Conservation (phyloP, 2,113 vertebrate species). For the Apeltes quadracus region DNA sequence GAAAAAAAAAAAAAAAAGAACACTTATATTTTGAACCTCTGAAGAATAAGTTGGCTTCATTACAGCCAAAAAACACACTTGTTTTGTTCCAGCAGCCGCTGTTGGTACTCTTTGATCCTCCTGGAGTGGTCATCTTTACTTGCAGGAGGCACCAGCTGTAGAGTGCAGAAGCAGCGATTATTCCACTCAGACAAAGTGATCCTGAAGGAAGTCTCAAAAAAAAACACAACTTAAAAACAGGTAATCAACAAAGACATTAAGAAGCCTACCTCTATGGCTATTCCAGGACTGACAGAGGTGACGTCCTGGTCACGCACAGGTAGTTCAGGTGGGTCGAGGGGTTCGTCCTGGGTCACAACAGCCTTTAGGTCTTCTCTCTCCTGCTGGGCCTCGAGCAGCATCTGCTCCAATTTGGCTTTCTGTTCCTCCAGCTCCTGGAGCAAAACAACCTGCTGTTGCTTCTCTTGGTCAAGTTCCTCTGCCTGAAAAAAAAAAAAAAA, state of each 20-base stretch:
- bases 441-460: conserved; percentile 85
- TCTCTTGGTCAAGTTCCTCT: conserved; percentile 84
- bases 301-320: conserved; percentile 24
- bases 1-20: too few species aligned
- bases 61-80: conserved; percentile 72
- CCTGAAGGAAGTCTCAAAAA: not conserved
- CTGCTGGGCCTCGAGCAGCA: conserved; percentile 77
- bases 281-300: not conserved
- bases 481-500: conserved; percentile 71
- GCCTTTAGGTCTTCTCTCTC: conserved; percentile 73
- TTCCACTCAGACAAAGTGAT: not conserved
- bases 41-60: not conserved
- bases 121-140: conserved; percentile 71
- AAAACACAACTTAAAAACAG: too few species aligned
- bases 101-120: conserved; percentile 83
- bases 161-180: not conserved
- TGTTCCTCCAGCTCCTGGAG: conserved; percentile 88
- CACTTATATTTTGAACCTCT: not conserved
- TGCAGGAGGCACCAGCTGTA: conserved; percentile 41
- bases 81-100: conserved; percentile 85
- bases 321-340: conserved; percentile 6
- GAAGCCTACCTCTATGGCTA: conserved; percentile 9
- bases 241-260: not conserved
- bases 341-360: conserved; percentile 26
- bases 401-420: conserved; percentile 81